Percentiles rank a stretch among this genome's conserved stretches.
phyloP scores from a whole-genome alignment of 2,113 vertebrate genomes.

The Podilymbus podiceps region DNA sequence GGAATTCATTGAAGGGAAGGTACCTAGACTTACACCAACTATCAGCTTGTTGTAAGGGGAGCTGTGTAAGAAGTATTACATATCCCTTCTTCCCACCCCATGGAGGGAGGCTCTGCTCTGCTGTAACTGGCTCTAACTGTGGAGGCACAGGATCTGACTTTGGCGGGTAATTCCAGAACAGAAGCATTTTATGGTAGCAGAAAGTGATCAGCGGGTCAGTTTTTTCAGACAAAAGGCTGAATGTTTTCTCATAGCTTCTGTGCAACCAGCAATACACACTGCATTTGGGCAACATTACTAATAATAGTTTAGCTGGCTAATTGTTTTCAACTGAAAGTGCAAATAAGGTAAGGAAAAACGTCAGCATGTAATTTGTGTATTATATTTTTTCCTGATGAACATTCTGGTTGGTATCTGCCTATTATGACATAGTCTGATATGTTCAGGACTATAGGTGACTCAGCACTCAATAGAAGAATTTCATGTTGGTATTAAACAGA shows the following conservation, averaged over 20 bases:
- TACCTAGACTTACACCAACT: neutral
- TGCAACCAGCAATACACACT: neutral
- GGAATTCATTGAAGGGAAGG: neutral
- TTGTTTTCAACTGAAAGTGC: neutral
- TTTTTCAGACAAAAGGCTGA: neutral
- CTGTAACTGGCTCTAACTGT: neutral
- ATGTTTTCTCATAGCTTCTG: neutral
- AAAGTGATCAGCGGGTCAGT: neutral
- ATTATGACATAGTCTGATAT: neutral
- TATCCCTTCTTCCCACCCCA: neutral
- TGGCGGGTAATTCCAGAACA: neutral
- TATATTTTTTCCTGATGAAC: neutral
- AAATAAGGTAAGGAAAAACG: neutral
- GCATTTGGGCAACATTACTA: neutral
- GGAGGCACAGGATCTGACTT: neutral
- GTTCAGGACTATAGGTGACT: neutral
- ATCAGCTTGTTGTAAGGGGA: neutral
- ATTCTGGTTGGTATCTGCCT: neutral
- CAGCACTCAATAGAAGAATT: neutral
- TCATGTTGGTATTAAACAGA: neutral
- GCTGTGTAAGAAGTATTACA: neutral
- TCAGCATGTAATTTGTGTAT: neutral
- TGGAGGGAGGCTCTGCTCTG: neutral
- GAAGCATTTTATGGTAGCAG: neutral
- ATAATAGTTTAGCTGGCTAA: neutral